A percentile compares a stretch with the other conserved stretches of the same genome.
Evolutionary conservation across 2,113 vertebrate species (phyloP).

Genomic region (Grammomys dolichurus): DNA sequence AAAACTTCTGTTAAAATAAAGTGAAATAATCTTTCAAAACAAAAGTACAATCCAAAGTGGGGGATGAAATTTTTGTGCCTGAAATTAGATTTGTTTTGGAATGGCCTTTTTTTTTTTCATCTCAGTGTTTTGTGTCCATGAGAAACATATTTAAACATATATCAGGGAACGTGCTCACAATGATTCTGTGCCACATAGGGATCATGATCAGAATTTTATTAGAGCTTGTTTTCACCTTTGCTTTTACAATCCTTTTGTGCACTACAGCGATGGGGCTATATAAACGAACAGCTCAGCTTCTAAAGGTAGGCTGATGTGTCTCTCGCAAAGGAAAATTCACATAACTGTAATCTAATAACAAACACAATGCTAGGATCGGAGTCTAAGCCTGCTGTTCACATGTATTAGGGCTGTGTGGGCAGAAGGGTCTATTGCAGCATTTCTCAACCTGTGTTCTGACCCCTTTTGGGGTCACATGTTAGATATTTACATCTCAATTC

Average conservation of each 20-base stretch:
- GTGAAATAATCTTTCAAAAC: conserved; percentile 76
- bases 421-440: fast-evolving
- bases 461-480: neutral
- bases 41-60: neutral
- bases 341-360: neutral
- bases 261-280: neutral
- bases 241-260: neutral
- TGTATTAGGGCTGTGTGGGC: neutral
- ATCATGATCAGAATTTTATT: conserved; percentile 33
- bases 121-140: conserved; percentile 33
- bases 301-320: neutral
- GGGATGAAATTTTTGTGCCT: conserved; percentile 11
- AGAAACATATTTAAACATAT: conserved; percentile 57
- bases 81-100: conserved; percentile 46
- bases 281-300: neutral
- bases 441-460: neutral
- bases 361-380: neutral
- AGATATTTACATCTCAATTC: neutral
- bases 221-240: conserved; percentile 18
- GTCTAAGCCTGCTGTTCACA: neutral
- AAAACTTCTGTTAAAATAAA: neutral
- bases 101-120: conserved; percentile 65
- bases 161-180: neutral
- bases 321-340: neutral
- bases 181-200: conserved; percentile 37